Conservation (phyloP, 2,113 vertebrate genomes). For the Phoxinus phoxinus region DNA sequence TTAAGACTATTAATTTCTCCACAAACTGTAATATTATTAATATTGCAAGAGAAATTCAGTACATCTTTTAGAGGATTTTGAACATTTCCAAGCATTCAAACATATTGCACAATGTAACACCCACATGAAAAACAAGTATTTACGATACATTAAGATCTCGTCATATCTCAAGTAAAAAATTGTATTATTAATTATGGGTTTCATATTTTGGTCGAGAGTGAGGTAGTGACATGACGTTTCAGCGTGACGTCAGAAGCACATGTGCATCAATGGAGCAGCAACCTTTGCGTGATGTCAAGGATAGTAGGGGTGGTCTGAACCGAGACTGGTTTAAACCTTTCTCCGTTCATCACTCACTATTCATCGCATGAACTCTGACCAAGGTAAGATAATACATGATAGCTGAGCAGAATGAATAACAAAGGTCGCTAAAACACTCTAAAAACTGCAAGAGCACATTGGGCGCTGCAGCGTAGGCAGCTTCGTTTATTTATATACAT, state of each 20-base stretch:
- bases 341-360: slow-evolving; percentile 1
- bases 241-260: slow-evolving; percentile 40
- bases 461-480: background rate
- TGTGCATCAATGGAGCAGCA: slow-evolving; percentile 12
- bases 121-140: too few species aligned
- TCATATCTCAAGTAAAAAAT: too few species aligned
- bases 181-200: too few species aligned
- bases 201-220: background rate
- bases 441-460: background rate
- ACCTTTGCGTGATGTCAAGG: slow-evolving; percentile 41
- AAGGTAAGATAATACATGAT: slow-evolving; percentile 20
- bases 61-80: too few species aligned
- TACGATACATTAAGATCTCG: too few species aligned
- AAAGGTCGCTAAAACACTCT: background rate
- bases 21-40: too few species aligned
- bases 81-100: too few species aligned
- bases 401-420: background rate
- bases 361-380: slow-evolving; percentile 3
- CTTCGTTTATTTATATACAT: background rate
- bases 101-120: too few species aligned
- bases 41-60: too few species aligned
- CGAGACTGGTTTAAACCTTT: background rate
- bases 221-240: background rate
- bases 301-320: slow-evolving; percentile 24
- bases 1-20: too few species aligned